A percentile compares a stretch with the other conserved stretches of the same genome.
These are phyloP conservation scores for Gallinago undulata DNA, from an alignment of 2,113 vertebrate species.

Conservation along the genomic window DNA sequence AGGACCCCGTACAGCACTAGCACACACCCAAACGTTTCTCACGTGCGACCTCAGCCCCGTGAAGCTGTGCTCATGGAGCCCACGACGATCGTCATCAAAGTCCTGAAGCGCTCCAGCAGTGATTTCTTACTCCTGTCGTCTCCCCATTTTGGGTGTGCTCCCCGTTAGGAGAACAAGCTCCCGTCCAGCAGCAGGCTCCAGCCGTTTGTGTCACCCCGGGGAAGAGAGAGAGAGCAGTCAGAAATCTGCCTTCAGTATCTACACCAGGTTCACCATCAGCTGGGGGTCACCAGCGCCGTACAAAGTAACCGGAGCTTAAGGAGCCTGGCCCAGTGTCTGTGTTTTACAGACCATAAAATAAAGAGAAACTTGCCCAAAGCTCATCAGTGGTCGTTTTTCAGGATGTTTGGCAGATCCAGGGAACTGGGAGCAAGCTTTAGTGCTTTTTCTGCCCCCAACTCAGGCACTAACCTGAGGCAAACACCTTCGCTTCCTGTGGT, in stretches of 20 bases:
- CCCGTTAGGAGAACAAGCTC: fast-evolving
- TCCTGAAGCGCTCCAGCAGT: not conserved
- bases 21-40: fast-evolving
- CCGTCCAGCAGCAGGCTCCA: not conserved
- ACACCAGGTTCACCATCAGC: fast-evolving
- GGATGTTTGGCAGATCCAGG: fast-evolving
- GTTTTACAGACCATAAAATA: not conserved
- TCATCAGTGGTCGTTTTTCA: fast-evolving
- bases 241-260: not conserved
- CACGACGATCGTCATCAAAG: fast-evolving
- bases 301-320: not conserved
- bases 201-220: fast-evolving
- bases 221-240: not conserved
- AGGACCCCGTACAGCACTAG: not conserved
- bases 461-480: not conserved
- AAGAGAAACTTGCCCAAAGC: not conserved
- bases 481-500: fast-evolving
- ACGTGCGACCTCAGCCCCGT: not conserved
- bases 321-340: fast-evolving
- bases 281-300: fast-evolving
- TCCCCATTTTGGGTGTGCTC: not conserved
- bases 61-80: not conserved
- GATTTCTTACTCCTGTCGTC: not conserved
- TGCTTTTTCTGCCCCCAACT: not conserved
- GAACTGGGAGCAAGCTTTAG: fast-evolving